Conservation (phyloP, 2,888 invertebrate genomes). For the Scaptomyza parva region DNA sequence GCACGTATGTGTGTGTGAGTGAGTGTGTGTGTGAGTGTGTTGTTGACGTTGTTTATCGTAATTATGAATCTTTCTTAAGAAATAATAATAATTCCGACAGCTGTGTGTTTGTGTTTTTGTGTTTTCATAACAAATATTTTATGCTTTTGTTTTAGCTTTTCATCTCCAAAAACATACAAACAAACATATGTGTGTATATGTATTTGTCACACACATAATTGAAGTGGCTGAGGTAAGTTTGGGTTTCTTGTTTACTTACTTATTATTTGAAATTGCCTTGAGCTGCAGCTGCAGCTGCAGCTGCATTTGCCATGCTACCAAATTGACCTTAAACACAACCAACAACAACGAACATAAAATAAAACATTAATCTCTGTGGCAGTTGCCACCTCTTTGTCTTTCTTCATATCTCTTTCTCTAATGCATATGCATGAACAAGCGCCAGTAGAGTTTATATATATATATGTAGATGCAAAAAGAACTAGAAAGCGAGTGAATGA, state of each 20-base stretch:
- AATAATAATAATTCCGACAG: slow-evolving; percentile 28
- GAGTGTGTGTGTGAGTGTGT: slow-evolving; percentile 13
- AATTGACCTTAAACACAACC: background rate
- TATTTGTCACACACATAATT: background rate
- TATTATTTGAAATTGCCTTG: slow-evolving; percentile 16
- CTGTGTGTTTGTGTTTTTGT: slow-evolving; percentile 3
- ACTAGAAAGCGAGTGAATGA: background rate
- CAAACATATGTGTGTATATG: background rate
- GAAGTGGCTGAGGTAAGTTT: background rate
- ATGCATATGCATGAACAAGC: slow-evolving; percentile 5
- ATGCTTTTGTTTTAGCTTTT: background rate
- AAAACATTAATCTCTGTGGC: background rate
- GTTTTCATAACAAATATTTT: slow-evolving; percentile 15
- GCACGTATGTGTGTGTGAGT: no score
- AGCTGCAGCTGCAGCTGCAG: no score
- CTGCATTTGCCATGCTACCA: slow-evolving; percentile 1
- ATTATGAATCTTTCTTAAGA: slow-evolving; percentile 59
- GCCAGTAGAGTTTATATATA: background rate
- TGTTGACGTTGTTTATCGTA: slow-evolving; percentile 38
- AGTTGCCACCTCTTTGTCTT: background rate
- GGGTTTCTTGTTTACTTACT: background rate
- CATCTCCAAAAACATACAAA: background rate
- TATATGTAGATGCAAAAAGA: background rate
- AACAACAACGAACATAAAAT: background rate
- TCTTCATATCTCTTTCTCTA: background rate